These are phyloP conservation scores for Brotula barbata DNA, from an alignment of 2,797 vertebrate species.

Conservation along the genomic window DNA sequence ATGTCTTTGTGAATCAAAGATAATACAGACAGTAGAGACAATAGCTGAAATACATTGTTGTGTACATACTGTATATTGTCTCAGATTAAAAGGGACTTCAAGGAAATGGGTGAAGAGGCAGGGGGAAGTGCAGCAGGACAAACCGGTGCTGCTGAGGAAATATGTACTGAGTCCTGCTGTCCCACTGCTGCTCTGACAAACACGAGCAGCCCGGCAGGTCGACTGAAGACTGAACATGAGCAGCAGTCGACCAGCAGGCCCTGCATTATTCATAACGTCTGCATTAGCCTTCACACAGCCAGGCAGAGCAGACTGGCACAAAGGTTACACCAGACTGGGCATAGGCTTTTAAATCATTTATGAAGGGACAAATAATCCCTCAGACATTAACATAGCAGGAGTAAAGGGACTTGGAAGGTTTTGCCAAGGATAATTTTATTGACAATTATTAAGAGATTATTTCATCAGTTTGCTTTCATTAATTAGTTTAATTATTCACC, in stretches of 20 bases:
- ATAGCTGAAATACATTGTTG: too few species aligned
- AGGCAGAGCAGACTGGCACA: constrained; percentile 45
- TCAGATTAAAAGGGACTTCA: constrained; percentile 12
- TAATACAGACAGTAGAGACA: too few species aligned
- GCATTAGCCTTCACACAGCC: constrained; percentile 61
- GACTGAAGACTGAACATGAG: constrained; percentile 51
- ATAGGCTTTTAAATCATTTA: constrained; percentile 64
- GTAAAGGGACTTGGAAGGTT: constrained; percentile 14
- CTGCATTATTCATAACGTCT: constrained; percentile 77
- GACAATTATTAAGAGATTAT: too few species aligned
- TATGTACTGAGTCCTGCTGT: constrained; percentile 49
- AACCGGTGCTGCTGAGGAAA: constrained; percentile 24
- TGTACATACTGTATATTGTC: not conserved
- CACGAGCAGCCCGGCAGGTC: constrained; percentile 30
- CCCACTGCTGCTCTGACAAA: constrained; percentile 47
- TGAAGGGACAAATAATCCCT: constrained; percentile 39
- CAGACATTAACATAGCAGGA: constrained; percentile 32
- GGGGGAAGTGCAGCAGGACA: constrained; percentile 1
- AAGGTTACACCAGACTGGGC: constrained; percentile 49
- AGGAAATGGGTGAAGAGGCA: not conserved
- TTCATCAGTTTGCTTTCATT: too few species aligned
- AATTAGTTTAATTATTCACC: too few species aligned
- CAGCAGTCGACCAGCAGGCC: constrained; percentile 44
- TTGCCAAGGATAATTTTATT: too few species aligned
- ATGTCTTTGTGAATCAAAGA: too few species aligned